Conservation (phyloP, 2,888 invertebrate species). For the Tholera decimalis region DNA sequence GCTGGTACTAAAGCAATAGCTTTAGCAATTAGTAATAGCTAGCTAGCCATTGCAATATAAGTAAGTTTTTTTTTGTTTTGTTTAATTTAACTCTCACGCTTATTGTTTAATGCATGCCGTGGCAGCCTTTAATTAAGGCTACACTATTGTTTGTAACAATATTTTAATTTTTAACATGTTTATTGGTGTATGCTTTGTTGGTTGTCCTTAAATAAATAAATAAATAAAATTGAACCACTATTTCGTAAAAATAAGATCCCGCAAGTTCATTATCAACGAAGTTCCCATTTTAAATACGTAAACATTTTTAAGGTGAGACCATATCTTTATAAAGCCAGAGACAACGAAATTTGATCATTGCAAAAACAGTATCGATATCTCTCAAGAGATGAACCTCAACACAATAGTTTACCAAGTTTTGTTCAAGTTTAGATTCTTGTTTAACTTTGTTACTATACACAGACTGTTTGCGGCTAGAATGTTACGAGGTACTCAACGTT, state of each 20-base stretch:
- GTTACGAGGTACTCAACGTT: slow-evolving; percentile 48
- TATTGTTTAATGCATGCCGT: no score
- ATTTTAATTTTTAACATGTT: no score
- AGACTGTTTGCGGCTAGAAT: slow-evolving; percentile 59
- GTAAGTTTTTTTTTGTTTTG: no score
- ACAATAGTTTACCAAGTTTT: slow-evolving; percentile 47
- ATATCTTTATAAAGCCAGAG: background rate
- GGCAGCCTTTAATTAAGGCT: no score
- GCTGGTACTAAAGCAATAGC: no score
- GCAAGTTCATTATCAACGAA: background rate
- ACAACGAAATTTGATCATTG: background rate
- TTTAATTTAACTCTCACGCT: no score
- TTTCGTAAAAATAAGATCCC: background rate
- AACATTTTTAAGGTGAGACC: background rate
- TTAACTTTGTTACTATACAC: slow-evolving; percentile 61
- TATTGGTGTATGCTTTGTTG: no score
- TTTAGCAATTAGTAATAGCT: no score
- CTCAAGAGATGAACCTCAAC: slow-evolving; percentile 35
- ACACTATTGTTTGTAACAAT: no score
- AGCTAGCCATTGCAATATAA: no score
- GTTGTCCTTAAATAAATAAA: no score
- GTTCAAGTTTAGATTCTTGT: slow-evolving; percentile 51
- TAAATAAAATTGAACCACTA: no score
- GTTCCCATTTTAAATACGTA: background rate
- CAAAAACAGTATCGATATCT: slow-evolving; percentile 19